Evolutionary conservation across 2,797 vertebrate species (phyloP).

Genomic region (Microcaecilia unicolor): DNA sequence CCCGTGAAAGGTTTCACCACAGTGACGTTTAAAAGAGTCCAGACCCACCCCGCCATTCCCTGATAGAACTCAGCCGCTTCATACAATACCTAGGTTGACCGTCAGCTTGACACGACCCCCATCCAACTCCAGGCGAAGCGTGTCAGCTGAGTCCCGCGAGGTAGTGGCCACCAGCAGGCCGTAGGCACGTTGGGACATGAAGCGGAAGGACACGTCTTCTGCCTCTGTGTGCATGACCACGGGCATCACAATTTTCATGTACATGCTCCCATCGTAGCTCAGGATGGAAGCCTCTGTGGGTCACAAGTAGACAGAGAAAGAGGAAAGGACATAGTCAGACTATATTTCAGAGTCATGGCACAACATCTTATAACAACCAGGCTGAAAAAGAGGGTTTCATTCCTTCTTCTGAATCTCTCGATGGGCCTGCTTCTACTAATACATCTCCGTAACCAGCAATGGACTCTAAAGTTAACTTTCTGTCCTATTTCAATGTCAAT

Average conservation of each 20-base stretch:
- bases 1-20: no score
- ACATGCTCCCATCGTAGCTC: slow-evolving; percentile 95
- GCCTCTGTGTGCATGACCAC: slow-evolving; percentile 90
- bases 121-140: slow-evolving; percentile 85
- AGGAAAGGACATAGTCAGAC: slow-evolving; percentile 1
- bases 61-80: slow-evolving; percentile 1
- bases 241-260: slow-evolving; percentile 92
- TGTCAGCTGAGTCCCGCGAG: slow-evolving; percentile 87
- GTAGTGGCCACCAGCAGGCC: slow-evolving; percentile 89
- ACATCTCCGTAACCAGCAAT: no score
- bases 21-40: slow-evolving; percentile 38
- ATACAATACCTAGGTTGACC: slow-evolving; percentile 96
- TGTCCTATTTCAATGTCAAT: no score
- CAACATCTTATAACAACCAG: no score
- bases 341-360: no score
- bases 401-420: no score
- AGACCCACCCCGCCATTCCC: slow-evolving; percentile 51
- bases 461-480: no score
- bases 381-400: no score
- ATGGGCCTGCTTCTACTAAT: no score
- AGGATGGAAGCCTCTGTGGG: slow-evolving; percentile 90
- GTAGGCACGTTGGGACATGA: slow-evolving; percentile 91
- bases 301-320: slow-evolving; percentile 15
- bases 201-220: slow-evolving; percentile 91
- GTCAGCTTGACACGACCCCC: slow-evolving; percentile 90